A percentile compares a stretch with the other conserved stretches of the same genome.
Conservation (phyloP, 2,888 invertebrate species). For the Caradrina kadenii region DNA sequence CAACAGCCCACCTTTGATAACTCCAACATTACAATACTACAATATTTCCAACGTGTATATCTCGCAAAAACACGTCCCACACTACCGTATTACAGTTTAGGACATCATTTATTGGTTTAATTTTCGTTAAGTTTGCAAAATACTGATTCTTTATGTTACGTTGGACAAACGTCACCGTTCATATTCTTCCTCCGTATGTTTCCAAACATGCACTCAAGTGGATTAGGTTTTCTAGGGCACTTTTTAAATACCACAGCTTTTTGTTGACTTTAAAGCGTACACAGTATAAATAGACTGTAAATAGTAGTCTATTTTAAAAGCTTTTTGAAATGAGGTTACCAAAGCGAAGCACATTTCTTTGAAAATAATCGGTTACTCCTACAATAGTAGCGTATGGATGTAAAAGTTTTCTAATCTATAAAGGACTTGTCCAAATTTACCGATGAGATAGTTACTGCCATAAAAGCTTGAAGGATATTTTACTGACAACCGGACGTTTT, state of each 20-base stretch:
- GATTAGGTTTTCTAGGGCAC: constrained; percentile 56
- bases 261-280: constrained; percentile 26
- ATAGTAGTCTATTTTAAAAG: constrained; percentile 32
- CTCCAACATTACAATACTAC: too few species aligned
- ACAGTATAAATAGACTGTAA: constrained; percentile 25
- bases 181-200: constrained; percentile 25
- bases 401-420: too few species aligned
- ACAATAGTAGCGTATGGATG: neutral
- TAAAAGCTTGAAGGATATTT: too few species aligned
- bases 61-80: neutral
- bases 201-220: constrained; percentile 47
- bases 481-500: too few species aligned
- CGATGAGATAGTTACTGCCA: neutral
- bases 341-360: constrained; percentile 4
- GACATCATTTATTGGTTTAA: too few species aligned
- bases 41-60: neutral
- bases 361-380: constrained; percentile 7
- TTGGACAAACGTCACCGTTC: neutral
- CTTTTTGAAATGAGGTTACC: constrained; percentile 34
- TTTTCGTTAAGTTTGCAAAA: too few species aligned
- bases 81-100: neutral
- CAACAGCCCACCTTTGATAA: neutral
- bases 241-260: constrained; percentile 48
- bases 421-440: neutral
- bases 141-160: too few species aligned